Conservation (phyloP, 2,888 invertebrate genomes). For the Drosophila atroscutellata region DNA sequence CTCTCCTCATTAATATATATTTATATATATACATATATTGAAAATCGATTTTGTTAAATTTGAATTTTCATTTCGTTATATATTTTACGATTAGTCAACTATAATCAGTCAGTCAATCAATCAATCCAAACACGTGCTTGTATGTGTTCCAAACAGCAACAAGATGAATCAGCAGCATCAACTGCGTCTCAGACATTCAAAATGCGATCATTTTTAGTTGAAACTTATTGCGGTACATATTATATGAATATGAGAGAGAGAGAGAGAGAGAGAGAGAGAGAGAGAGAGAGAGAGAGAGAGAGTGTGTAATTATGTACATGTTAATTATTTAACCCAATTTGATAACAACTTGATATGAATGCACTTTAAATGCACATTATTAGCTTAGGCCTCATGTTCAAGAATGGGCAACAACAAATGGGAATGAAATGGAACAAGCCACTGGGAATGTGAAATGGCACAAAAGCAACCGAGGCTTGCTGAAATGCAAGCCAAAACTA, state of each 20-base stretch:
- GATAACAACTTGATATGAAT: slow-evolving; percentile 33
- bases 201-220: slow-evolving; percentile 55
- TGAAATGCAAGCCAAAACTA: background rate
- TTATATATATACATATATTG: background rate
- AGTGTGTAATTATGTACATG: slow-evolving; percentile 51
- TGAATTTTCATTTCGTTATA: background rate
- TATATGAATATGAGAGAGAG: slow-evolving; percentile 15
- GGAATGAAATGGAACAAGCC: slow-evolving; percentile 1
- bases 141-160: slow-evolving; percentile 53
- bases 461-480: background rate
- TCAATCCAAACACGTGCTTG: slow-evolving; percentile 4
- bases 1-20: background rate
- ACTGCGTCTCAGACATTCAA: slow-evolving; percentile 59
- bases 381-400: background rate
- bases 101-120: slow-evolving; percentile 4
- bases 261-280: too few relatives aligned
- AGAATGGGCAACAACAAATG: background rate
- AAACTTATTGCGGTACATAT: slow-evolving; percentile 6
- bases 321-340: slow-evolving; percentile 64
- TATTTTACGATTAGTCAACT: background rate
- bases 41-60: slow-evolving; percentile 1
- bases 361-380: background rate
- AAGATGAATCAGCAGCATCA: slow-evolving; percentile 30
- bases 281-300: slow-evolving; percentile 5
- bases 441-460: background rate